phyloP scores from a whole-genome alignment of 2,888 invertebrate genomes.

The Nephrotoma guestfalica region DNA sequence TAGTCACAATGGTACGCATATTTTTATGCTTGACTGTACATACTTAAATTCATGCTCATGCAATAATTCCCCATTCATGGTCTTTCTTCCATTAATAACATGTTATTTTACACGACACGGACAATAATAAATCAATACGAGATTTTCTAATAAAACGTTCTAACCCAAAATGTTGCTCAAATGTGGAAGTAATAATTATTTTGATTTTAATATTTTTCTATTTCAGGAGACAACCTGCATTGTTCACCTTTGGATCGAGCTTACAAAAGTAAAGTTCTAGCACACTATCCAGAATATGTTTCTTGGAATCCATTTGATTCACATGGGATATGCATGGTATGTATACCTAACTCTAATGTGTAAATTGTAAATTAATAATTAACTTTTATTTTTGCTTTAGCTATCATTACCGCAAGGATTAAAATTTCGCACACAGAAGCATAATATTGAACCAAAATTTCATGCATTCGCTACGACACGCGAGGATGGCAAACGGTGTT shows the following conservation, averaged over 20 bases:
- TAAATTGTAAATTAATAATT: background rate
- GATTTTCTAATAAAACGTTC: background rate
- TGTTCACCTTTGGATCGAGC: conserved; percentile 87
- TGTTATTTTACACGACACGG: background rate
- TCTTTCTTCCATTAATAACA: background rate
- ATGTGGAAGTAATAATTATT: background rate
- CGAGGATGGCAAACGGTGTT: conserved; percentile 89
- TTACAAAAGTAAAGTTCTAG: conserved; percentile 86
- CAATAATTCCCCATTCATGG: background rate
- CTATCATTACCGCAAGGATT: conserved; percentile 89
- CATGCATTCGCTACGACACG: conserved; percentile 95
- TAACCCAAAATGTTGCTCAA: background rate
- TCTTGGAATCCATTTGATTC: conserved; percentile 83
- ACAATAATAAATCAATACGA: background rate
- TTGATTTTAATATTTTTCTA: background rate
- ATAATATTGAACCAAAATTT: conserved; percentile 70
- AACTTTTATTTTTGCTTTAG: conserved; percentile 36
- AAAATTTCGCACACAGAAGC: conserved; percentile 88
- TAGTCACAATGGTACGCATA: too few species aligned
- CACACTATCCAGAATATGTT: conserved; percentile 88
- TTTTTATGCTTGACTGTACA: background rate
- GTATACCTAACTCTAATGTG: conserved; percentile 16
- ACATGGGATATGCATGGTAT: conserved; percentile 92
- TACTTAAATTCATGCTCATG: background rate
- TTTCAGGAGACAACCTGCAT: conserved; percentile 65